A percentile compares a stretch with the other conserved stretches of the same genome.
phyloP scores from a whole-genome alignment of 2,113 vertebrate genomes.

The Anhinga rufa region DNA sequence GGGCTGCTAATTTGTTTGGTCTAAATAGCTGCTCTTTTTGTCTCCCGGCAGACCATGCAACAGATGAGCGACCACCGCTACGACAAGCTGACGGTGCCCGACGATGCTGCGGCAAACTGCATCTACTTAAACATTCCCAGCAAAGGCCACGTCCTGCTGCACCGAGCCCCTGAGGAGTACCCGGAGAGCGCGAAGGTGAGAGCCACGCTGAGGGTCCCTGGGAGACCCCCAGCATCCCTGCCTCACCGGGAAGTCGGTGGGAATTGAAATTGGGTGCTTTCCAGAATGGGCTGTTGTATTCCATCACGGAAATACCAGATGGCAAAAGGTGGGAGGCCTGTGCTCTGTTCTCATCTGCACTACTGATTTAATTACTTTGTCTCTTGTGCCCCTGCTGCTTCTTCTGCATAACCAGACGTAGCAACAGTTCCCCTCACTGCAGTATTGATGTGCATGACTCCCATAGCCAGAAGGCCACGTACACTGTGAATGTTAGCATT shows the following conservation, averaged over 20 bases:
- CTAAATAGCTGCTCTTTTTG: neutral
- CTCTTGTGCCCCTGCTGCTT: neutral
- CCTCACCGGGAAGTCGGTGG: accelerated
- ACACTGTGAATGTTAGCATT: neutral
- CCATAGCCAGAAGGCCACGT: accelerated
- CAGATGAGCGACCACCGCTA: constrained; percentile 98
- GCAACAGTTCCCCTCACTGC: neutral
- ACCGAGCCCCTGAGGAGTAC: constrained; percentile 84
- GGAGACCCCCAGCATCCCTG: neutral
- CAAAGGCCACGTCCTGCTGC: constrained; percentile 91
- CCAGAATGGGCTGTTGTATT: neutral
- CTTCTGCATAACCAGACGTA: neutral
- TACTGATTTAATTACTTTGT: neutral
- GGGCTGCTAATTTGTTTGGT: neutral
- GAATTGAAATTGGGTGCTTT: neutral
- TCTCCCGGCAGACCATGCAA: constrained; percentile 87
- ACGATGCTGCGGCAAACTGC: constrained; percentile 91
- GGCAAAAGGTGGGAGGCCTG: neutral
- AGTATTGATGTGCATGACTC: neutral
- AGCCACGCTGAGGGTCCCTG: accelerated
- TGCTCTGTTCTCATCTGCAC: neutral
- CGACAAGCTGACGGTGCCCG: constrained; percentile 92
- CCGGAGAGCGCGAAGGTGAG: constrained; percentile 91
- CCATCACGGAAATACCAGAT: neutral
- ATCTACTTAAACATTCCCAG: constrained; percentile 89